phyloP scores from a whole-genome alignment of 2,797 vertebrate species.

The Acropternis orthonyx region DNA sequence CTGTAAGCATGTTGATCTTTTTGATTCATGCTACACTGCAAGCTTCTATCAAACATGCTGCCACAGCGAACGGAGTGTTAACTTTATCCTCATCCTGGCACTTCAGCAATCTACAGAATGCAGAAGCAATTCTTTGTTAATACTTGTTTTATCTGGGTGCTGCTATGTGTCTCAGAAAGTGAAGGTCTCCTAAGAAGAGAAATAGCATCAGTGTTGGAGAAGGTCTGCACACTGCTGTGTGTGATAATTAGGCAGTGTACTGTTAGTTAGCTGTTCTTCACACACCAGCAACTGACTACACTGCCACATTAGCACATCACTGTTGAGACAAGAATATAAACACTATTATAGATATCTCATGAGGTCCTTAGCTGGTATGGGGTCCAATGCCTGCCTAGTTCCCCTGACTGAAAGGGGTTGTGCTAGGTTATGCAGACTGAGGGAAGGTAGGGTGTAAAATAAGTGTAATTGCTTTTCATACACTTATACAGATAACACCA shows the following conservation, averaged over 20 bases:
- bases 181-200: background rate
- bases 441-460: background rate
- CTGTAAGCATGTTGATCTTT: background rate
- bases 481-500: background rate
- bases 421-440: background rate
- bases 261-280: conserved; percentile 71
- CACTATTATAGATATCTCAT: background rate
- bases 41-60: background rate
- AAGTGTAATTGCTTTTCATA: background rate
- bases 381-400: background rate
- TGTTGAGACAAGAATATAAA: background rate
- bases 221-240: background rate
- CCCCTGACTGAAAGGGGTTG: background rate
- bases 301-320: conserved; percentile 64
- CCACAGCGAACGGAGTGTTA: background rate
- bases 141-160: background rate
- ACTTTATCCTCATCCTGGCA: background rate
- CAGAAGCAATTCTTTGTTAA: background rate
- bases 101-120: background rate
- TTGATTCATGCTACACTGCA: background rate
- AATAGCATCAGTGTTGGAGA: background rate
- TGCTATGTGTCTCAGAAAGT: background rate
- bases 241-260: conserved; percentile 73
- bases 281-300: conserved; percentile 71
- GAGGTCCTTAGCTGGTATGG: background rate